Conservation (phyloP, 2,113 vertebrate species). For the Dascyllus trimaculatus region DNA sequence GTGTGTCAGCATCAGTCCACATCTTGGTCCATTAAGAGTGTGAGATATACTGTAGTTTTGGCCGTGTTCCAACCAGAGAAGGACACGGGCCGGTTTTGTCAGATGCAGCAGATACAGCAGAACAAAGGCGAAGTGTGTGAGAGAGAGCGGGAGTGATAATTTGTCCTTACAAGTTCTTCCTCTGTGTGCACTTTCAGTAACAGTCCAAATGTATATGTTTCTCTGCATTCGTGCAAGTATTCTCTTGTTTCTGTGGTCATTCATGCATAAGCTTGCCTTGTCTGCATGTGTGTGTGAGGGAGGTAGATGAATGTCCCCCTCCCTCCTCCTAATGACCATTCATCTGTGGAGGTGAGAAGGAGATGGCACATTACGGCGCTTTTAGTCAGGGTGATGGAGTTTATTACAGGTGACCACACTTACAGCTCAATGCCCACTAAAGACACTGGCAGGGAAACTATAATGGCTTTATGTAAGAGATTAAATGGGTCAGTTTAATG, state of each 20-base stretch:
- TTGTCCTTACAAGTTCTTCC: constrained; percentile 13
- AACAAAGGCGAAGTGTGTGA: not conserved
- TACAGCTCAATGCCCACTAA: constrained; percentile 43
- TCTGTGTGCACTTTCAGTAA: constrained; percentile 19
- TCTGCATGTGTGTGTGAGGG: constrained; percentile 5
- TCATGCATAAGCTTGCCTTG: constrained; percentile 17
- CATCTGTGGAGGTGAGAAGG: constrained; percentile 60
- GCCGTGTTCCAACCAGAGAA: constrained; percentile 56
- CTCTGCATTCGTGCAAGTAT: constrained; percentile 6
- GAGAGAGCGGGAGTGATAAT: not conserved
- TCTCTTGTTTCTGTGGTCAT: constrained; percentile 11
- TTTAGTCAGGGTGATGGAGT: constrained; percentile 55
- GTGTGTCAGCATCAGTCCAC: constrained; percentile 5
- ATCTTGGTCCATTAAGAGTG: constrained; percentile 42
- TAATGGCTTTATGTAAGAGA: constrained; percentile 56
- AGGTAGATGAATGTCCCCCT: constrained; percentile 17
- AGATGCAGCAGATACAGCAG: constrained; percentile 29
- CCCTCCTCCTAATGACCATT: constrained; percentile 56
- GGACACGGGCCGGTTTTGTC: constrained; percentile 34
- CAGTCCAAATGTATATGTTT: not conserved
- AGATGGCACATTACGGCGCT: constrained; percentile 61
- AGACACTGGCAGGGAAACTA: constrained; percentile 37
- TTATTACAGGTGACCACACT: constrained; percentile 67
- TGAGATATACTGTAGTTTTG: constrained; percentile 64
- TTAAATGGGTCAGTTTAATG: constrained; percentile 54